Evolutionary conservation across 2,797 vertebrate species (phyloP).

Genomic region (Sardinella longiceps): DNA sequence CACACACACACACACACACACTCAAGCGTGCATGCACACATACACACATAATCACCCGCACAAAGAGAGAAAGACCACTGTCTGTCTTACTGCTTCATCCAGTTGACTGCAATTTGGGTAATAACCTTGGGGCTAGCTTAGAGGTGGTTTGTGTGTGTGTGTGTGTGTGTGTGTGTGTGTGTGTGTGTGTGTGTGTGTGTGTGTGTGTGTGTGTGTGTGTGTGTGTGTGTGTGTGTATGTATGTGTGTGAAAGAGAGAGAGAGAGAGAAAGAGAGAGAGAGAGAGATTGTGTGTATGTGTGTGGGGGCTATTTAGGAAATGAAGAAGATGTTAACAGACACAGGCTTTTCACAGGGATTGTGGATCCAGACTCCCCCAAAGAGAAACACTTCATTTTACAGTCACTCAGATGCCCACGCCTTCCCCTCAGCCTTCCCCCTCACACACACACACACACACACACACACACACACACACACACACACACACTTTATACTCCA

Average conservation of each 20-base stretch:
- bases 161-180: conserved; percentile 8
- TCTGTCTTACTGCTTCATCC: conserved; percentile 22
- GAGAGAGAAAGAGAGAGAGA: no score
- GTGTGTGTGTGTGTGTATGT: not conserved
- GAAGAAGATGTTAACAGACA: not conserved
- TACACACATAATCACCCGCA: conserved; percentile 29
- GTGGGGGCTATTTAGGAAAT: not conserved
- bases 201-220: not conserved
- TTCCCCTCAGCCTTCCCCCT: not conserved
- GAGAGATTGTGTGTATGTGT: not conserved
- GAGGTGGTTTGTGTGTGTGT: not conserved
- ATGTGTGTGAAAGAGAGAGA: not conserved
- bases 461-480: no score
- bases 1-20: conserved; percentile 5
- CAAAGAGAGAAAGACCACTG: conserved; percentile 5
- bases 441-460: not conserved
- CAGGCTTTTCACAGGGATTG: not conserved
- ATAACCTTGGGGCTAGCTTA: not conserved
- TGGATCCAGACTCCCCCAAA: not conserved
- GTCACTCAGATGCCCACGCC: not conserved
- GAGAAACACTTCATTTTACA: not conserved
- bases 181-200: not conserved
- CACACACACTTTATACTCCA: not conserved
- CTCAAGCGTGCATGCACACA: not conserved
- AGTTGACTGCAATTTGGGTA: not conserved